Base-by-base conservation (phyloP, 2,113 vertebrate species). In the Esox niger region DNA sequence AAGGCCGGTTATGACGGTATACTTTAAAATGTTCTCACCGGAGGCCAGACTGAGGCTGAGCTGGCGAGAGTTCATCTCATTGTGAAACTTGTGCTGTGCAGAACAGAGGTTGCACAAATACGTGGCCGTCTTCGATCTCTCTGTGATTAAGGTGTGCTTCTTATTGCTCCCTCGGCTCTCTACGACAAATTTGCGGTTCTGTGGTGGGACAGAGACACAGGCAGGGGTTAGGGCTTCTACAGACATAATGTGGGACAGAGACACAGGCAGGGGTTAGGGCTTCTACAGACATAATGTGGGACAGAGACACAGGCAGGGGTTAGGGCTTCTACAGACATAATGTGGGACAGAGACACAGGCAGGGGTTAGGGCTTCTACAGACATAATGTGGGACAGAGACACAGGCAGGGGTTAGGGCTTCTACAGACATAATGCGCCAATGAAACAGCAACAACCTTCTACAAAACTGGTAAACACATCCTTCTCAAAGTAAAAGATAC, bases 81-180 rank as follows among this genome's bases (percentile, higher is more conserved):
- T 94, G 43, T 93, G 91, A 84, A 95, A 97, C 82, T 92, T 91
- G 78, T 95, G 94, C 71, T 96, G 95, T 7, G 91, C 92, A 11
- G 92, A 94, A 62, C 95, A 96, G 57, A 97, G 93, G 55, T 92
- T 84, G 71, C 95, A 91, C 25, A 96, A 79, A 69, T 95, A 96
- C 79, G 91, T 92, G 76, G 94, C 94, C 13, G 89, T 91, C 85
- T 90, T 95, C 0, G 91, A 88, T 2, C 89, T 92, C 62, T 96
- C 92, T 0, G 93, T 91, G 78, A 95, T 58, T 78, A 96, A 95
- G 0, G 74, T 91, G 61, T 94, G 84, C 71, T 95, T 97, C 84
- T 94, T 93, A 66, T 93, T 92, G 70, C 90, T 91, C 78, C 88
- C 82, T 5, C 90, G 92, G 76, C 90, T 91, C 81, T 95, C 93